These are phyloP conservation scores for Percopsis transmontana DNA, from an alignment of 2,113 vertebrate genomes.

Conservation along the genomic window DNA sequence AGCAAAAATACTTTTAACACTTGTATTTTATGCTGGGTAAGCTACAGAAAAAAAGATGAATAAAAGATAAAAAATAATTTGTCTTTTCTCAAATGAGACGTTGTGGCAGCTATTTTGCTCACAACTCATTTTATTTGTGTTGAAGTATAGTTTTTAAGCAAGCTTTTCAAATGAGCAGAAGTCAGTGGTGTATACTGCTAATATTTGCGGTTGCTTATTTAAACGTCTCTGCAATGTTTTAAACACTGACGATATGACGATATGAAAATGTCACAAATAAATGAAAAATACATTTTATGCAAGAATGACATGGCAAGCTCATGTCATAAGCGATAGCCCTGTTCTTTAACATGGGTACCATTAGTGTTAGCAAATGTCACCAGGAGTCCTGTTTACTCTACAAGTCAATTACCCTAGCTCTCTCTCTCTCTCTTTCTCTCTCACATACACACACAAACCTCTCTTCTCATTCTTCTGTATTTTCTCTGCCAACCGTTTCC, in stretches of 20 bases:
- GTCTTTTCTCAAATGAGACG: too few species aligned
- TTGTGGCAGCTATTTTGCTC: too few species aligned
- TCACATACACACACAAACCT: not conserved
- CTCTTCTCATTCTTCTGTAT: not conserved
- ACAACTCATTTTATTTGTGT: too few species aligned
- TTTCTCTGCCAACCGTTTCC: not conserved
- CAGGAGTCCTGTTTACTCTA: constrained; percentile 45
- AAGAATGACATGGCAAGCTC: not conserved
- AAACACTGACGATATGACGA: constrained; percentile 1
- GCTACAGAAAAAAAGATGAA: not conserved
- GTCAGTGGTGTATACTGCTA: not conserved
- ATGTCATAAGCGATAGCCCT: constrained; percentile 19
- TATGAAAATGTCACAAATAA: constrained; percentile 22
- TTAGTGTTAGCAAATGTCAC: constrained; percentile 54
- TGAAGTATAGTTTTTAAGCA: constrained; percentile 4
- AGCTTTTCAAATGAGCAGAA: not conserved
- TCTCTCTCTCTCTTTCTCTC: not conserved
- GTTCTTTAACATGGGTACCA: constrained; percentile 46
- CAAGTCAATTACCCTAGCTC: constrained; percentile 45
- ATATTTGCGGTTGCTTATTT: not conserved
- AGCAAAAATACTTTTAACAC: too few species aligned
- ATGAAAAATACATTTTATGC: not conserved
- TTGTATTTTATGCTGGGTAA: too few species aligned
- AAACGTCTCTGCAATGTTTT: not conserved
- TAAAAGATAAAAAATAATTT: too few species aligned